Evolutionary conservation across 1,140 invertebrate species (phyloP).

Genomic region (Stegodyphus mimosarum): DNA sequence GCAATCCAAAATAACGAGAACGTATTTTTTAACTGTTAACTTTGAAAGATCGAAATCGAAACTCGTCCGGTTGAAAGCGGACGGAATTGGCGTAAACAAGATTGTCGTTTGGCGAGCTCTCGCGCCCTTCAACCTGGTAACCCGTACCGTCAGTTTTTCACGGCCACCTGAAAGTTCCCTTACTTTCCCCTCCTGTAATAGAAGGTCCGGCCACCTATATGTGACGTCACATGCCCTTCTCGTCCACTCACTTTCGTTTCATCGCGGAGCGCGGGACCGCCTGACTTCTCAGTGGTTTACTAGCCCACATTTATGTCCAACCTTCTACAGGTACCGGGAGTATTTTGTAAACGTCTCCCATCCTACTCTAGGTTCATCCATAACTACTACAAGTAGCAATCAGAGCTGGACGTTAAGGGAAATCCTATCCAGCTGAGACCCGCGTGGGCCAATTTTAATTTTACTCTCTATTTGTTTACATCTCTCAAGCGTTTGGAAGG

Average conservation of each 20-base stretch:
- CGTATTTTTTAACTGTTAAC: too few relatives aligned
- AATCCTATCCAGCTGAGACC: too few relatives aligned
- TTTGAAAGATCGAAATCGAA: too few relatives aligned
- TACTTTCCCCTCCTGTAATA: slow-evolving; percentile 41
- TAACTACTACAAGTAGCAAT: not conserved
- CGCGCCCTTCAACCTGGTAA: slow-evolving; percentile 50
- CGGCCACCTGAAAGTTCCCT: slow-evolving; percentile 42
- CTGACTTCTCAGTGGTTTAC: slow-evolving; percentile 35
- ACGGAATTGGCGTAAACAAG: too few relatives aligned
- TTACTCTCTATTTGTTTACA: too few relatives aligned
- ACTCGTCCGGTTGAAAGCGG: too few relatives aligned
- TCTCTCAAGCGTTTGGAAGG: not conserved
- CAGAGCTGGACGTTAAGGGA: too few relatives aligned
- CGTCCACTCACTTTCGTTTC: slow-evolving; percentile 55
- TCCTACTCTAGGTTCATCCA: not conserved
- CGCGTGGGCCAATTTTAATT: too few relatives aligned
- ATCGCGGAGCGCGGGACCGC: slow-evolving; percentile 5
- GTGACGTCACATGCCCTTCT: slow-evolving; percentile 43
- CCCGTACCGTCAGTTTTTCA: slow-evolving; percentile 42
- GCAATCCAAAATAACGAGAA: too few relatives aligned
- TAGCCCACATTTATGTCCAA: slow-evolving; percentile 42
- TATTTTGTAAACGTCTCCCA: not conserved
- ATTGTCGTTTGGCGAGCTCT: not conserved
- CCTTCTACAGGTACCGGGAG: not conserved
- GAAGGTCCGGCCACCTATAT: slow-evolving; percentile 18